These are phyloP conservation scores for Eugnorisma glareosa DNA, from an alignment of 2,888 invertebrate genomes.

Conservation along the genomic window DNA sequence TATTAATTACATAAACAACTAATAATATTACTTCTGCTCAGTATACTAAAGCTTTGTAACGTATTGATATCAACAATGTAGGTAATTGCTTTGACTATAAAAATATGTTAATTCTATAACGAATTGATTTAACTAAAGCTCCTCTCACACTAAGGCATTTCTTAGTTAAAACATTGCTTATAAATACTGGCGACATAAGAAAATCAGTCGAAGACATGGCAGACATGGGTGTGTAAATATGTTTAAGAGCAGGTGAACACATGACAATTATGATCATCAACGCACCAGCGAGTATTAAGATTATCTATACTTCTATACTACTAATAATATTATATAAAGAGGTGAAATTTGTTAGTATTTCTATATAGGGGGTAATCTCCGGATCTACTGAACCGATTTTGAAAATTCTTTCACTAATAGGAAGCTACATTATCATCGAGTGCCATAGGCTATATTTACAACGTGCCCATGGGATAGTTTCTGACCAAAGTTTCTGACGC, in stretches of 20 bases:
- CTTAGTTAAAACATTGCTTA: slow-evolving; percentile 60
- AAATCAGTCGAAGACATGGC: slow-evolving; percentile 59
- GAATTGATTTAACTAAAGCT: slow-evolving; percentile 61
- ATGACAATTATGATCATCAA: slow-evolving; percentile 2
- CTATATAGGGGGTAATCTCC: no score
- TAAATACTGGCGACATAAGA: slow-evolving; percentile 57
- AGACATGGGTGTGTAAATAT: slow-evolving; percentile 28
- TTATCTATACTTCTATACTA: no score
- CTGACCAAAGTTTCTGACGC: no score
- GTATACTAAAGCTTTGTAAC: slow-evolving; percentile 47
- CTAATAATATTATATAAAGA: no score
- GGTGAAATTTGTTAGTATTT: no score
- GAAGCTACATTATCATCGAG: no score
- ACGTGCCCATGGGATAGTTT: no score
- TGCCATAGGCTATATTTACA: no score
- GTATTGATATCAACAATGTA: slow-evolving; percentile 53
- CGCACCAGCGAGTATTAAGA: slow-evolving; percentile 12
- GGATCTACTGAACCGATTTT: no score
- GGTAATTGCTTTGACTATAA: slow-evolving; percentile 58
- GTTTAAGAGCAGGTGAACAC: background rate
- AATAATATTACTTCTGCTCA: slow-evolving; percentile 10
- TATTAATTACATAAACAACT: slow-evolving; percentile 14
- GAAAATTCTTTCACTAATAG: no score
- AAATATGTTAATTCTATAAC: slow-evolving; percentile 66
- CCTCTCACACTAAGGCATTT: slow-evolving; percentile 53